phyloP scores from a whole-genome alignment of 2,113 vertebrate genomes.

The Heliornis fulica region DNA sequence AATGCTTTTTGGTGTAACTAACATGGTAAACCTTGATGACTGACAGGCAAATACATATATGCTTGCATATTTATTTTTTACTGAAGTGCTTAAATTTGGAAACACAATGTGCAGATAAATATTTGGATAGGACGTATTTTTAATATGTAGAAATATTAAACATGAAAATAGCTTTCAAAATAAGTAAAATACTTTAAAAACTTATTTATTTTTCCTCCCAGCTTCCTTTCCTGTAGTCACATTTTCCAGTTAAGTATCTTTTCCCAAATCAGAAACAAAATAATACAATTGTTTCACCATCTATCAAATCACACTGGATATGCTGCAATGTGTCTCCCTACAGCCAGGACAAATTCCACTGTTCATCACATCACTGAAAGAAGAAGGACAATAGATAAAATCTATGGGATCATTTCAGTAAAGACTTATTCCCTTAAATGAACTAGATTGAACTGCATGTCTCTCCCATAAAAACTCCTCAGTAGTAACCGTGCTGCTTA shows the following conservation, averaged over 20 bases:
- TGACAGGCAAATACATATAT: neutral
- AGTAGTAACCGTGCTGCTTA: neutral
- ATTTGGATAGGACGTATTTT: neutral
- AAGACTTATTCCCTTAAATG: neutral
- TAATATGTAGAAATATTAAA: neutral
- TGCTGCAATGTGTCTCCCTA: neutral
- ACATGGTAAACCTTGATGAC: neutral
- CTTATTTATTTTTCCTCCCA: neutral
- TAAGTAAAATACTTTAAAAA: neutral
- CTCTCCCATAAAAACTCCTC: neutral
- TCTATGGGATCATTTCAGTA: neutral
- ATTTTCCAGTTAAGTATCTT: neutral
- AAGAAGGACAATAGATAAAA: neutral
- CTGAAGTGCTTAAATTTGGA: neutral
- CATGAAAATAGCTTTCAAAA: neutral
- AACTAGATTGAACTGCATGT: neutral
- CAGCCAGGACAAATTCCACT: neutral
- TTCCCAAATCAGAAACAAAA: neutral
- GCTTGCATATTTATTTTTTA: neutral
- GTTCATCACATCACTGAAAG: neutral
- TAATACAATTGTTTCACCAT: neutral
- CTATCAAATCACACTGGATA: neutral
- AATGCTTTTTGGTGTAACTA: neutral
- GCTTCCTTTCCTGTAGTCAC: neutral
- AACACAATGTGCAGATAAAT: neutral